Base-by-base conservation (phyloP, 2,113 vertebrate species). In the Suricata suricatta region DNA sequence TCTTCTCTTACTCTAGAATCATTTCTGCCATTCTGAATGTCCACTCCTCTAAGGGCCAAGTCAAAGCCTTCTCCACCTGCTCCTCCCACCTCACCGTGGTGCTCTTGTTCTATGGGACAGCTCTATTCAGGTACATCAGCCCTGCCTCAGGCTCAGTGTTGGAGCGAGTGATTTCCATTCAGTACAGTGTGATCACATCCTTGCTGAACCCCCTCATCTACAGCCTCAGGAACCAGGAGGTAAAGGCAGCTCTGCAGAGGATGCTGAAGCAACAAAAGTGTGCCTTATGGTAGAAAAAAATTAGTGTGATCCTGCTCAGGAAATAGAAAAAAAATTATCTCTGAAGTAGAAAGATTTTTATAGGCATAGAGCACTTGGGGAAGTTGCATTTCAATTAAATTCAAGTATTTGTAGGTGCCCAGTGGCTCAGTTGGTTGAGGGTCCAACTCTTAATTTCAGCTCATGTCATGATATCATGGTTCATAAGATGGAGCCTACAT, bases 181-280 rank as follows among this genome's bases (percentile, higher is more conserved):
- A 95, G 33, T 92, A 96, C 44, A 80, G 85, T 64, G 93, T 93
- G 10, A 86, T 93, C 54, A 76, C 81, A 12, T 76, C 81, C 19
- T 74, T 93, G 54, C 29, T 93, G 25, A 84, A 84, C 23, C 54
- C 54, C 54, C 69, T 85, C 41, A 83, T 84, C 80, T 92, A 92
- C 38, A 92, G 90, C 38, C 23, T 92, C 27, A 95, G 88, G 93
- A 96, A 98, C 72, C 86, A 94, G 69, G 91, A 97, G 3, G 80
- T 97, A 16, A 85, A 90, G 31, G 29, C 50, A 66, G 93, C 79
- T 41, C 66, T 97, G n/a, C 47, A n/a, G 33, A 88, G 23, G 33
- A 64, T 71, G 50, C 68, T 68, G 11, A 82, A 33, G 31, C 57
- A 91, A 86, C 44, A 57, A 10, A 84, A 69, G 16, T 84, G 38